phyloP scores from a whole-genome alignment of 2,888 invertebrate genomes.

The Troides helena region DNA sequence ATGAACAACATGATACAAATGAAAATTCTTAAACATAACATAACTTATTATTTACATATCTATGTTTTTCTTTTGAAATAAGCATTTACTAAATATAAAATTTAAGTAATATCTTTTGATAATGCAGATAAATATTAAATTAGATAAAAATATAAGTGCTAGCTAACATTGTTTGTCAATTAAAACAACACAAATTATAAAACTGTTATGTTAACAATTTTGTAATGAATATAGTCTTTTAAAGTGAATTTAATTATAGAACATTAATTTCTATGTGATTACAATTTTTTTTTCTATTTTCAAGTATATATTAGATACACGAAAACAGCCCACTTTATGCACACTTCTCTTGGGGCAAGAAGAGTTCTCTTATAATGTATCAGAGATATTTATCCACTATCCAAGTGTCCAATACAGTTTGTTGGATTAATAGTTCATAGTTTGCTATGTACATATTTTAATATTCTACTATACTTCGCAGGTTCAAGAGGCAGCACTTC shows the following conservation, averaged over 20 bases:
- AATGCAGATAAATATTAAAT: background rate
- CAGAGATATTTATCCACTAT: too few relatives aligned
- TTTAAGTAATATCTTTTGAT: background rate
- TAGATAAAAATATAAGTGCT: background rate
- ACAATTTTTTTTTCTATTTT: too few relatives aligned
- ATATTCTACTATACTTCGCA: constrained; percentile 47
- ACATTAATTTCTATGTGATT: too few relatives aligned
- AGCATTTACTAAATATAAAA: background rate
- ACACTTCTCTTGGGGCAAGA: too few relatives aligned
- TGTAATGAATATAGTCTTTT: background rate
- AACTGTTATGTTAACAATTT: background rate
- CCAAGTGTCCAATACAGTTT: too few relatives aligned
- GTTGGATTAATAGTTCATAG: too few relatives aligned
- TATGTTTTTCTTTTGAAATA: too few relatives aligned
- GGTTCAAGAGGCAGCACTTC: constrained; percentile 98
- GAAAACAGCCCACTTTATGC: too few relatives aligned
- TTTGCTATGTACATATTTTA: background rate
- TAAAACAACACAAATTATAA: background rate
- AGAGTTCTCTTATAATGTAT: too few relatives aligned
- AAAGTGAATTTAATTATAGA: too few relatives aligned
- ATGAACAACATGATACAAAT: too few relatives aligned
- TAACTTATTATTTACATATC: background rate
- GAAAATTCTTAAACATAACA: background rate
- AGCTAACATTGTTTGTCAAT: background rate
- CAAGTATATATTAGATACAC: too few relatives aligned